Conservation (phyloP, 2,888 invertebrate genomes). For the Aspidiotus destructor region DNA sequence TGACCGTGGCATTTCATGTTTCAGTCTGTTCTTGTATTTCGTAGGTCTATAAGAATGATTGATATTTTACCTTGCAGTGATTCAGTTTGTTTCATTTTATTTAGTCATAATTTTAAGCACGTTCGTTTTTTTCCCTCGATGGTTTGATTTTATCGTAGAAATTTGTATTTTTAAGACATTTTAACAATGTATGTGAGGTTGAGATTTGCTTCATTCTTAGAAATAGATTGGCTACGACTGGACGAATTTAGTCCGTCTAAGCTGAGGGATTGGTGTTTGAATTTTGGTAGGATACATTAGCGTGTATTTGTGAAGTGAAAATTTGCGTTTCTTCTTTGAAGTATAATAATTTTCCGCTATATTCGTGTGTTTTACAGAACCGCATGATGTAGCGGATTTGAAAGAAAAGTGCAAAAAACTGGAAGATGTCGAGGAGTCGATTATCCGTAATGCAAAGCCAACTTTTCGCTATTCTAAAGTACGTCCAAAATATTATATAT, state of each 20-base stretch:
- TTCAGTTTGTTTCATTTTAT: too few relatives aligned
- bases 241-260: neutral
- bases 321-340: too few relatives aligned
- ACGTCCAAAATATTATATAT: neutral
- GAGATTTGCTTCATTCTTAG: constrained; percentile 16
- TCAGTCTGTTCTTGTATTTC: too few relatives aligned
- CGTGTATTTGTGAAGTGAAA: neutral
- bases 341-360: too few relatives aligned
- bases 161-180: neutral
- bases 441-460: constrained; percentile 7
- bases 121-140: too few relatives aligned
- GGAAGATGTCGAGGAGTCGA: constrained; percentile 22
- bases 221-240: constrained; percentile 21
- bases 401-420: constrained; percentile 11
- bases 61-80: too few relatives aligned
- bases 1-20: too few relatives aligned
- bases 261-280: constrained; percentile 7
- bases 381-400: neutral
- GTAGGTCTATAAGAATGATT: too few relatives aligned
- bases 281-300: constrained; percentile 6
- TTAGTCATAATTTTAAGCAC: too few relatives aligned
- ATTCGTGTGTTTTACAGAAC: neutral
- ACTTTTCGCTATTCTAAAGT: constrained; percentile 26
- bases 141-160: too few relatives aligned
- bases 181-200: neutral